Conservation (phyloP, 2,797 vertebrate genomes). For the Rhinogobio ventralis region DNA sequence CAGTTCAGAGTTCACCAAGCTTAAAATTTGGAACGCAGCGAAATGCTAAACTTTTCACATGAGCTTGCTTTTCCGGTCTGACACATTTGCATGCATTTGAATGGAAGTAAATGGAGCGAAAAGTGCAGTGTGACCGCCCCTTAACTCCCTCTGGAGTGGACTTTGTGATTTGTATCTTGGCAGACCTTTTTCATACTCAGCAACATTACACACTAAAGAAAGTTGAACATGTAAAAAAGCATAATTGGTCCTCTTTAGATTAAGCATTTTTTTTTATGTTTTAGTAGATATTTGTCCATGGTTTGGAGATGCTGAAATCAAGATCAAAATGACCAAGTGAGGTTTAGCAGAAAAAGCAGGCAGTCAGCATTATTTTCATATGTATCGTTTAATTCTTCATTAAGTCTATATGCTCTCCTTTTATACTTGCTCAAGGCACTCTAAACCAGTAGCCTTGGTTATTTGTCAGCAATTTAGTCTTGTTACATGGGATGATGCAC, state of each 20-base stretch:
- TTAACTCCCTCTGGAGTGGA: too few relatives aligned
- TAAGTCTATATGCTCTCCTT: slow-evolving; percentile 1
- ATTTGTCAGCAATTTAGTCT: slow-evolving; percentile 40
- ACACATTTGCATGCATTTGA: too few relatives aligned
- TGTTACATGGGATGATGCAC: slow-evolving; percentile 30
- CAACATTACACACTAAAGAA: not conserved
- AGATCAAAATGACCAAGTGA: not conserved
- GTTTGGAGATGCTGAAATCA: not conserved
- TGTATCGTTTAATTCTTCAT: slow-evolving; percentile 31
- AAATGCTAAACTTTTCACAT: too few relatives aligned
- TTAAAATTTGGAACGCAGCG: too few relatives aligned
- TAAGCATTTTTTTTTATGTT: not conserved
- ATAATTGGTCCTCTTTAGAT: not conserved
- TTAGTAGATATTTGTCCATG: not conserved
- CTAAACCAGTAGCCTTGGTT: slow-evolving; percentile 28
- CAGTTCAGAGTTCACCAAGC: too few relatives aligned
- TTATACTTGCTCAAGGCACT: slow-evolving; percentile 1
- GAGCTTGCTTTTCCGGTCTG: too few relatives aligned
- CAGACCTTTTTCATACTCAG: not conserved
- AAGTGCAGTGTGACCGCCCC: too few relatives aligned
- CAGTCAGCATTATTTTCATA: slow-evolving; percentile 38
- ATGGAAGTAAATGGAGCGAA: too few relatives aligned
- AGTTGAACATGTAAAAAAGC: not conserved
- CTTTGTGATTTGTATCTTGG: not conserved
- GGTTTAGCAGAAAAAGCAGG: not conserved